Evolutionary conservation across 2,113 vertebrate genomes (phyloP).

Genomic region (Larimichthys crocea): DNA sequence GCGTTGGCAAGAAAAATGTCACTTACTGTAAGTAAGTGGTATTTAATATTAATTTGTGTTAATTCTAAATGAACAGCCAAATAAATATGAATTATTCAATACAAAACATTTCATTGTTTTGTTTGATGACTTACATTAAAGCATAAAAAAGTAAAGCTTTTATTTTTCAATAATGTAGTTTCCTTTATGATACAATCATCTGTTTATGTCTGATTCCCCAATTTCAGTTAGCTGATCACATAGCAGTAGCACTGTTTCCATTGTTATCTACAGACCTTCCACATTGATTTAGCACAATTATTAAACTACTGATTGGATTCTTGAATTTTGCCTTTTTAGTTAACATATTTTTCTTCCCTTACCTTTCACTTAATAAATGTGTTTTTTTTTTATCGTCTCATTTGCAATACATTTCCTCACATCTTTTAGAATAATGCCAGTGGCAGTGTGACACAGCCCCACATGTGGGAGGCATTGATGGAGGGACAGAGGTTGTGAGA

Average conservation of each 20-base stretch:
- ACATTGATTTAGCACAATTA: background rate
- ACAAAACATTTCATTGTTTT: background rate
- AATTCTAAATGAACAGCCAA: no score
- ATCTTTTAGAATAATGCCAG: conserved; percentile 44
- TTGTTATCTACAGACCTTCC: background rate
- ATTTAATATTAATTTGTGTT: background rate
- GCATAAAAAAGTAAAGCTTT: background rate
- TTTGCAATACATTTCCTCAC: conserved; percentile 29
- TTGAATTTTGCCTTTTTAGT: conserved; percentile 2
- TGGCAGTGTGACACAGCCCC: conserved; percentile 35
- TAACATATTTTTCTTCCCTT: conserved; percentile 14
- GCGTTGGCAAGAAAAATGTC: no score
- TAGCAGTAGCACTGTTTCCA: background rate
- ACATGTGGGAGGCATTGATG: conserved; percentile 62
- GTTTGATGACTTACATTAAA: background rate
- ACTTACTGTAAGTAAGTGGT: background rate
- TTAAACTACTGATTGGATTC: background rate
- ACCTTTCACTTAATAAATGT: conserved; percentile 8
- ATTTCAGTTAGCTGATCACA: background rate
- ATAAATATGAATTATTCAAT: no score
- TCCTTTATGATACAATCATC: background rate
- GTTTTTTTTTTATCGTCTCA: conserved; percentile 11
- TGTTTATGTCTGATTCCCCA: background rate
- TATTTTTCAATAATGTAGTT: background rate
- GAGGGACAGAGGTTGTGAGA: conserved; percentile 48